A percentile compares a stretch with the other conserved stretches of the same genome.
These are phyloP conservation scores for Oryctes rhinoceros DNA, from an alignment of 1,140 invertebrate genomes.

Conservation along the genomic window DNA sequence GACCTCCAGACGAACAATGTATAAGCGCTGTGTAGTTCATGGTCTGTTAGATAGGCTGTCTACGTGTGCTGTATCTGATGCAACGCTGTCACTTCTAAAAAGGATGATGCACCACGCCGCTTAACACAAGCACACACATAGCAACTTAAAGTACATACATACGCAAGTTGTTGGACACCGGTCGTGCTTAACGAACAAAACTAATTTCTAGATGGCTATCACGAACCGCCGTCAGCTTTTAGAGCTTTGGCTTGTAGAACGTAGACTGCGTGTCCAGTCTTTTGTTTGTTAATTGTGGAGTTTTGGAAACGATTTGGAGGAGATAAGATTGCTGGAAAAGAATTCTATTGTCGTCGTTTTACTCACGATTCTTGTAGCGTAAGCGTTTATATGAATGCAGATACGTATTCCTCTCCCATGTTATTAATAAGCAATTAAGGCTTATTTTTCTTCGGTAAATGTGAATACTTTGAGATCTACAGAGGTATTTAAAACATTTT, in stretches of 20 bases:
- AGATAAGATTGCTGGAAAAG: conserved; percentile 1
- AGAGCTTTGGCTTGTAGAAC: neutral
- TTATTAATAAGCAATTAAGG: neutral
- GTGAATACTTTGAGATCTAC: too few species aligned
- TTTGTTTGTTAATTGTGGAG: conserved; percentile 10
- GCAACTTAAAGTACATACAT: neutral
- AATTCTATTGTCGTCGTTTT: conserved; percentile 15
- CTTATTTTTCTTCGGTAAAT: too few species aligned
- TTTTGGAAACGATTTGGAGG: neutral
- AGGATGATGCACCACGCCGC: neutral
- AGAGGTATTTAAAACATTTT: too few species aligned
- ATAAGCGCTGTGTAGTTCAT: conserved; percentile 5
- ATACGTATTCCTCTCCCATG: neutral
- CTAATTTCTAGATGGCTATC: conserved; percentile 14
- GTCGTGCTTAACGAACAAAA: conserved; percentile 15
- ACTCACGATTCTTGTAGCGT: neutral
- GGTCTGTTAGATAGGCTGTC: conserved; percentile 4
- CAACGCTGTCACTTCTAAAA: conserved; percentile 8
- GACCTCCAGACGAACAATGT: neutral
- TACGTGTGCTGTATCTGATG: neutral
- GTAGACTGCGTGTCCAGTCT: conserved; percentile 20
- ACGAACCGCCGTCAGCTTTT: neutral
- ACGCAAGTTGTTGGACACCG: neutral
- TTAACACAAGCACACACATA: neutral
- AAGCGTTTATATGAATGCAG: neutral